Evolutionary conservation across 2,888 invertebrate genomes (phyloP), one percentile per base, ranked within the genome.

Genomic region (Latrodectus elegans): DNA sequence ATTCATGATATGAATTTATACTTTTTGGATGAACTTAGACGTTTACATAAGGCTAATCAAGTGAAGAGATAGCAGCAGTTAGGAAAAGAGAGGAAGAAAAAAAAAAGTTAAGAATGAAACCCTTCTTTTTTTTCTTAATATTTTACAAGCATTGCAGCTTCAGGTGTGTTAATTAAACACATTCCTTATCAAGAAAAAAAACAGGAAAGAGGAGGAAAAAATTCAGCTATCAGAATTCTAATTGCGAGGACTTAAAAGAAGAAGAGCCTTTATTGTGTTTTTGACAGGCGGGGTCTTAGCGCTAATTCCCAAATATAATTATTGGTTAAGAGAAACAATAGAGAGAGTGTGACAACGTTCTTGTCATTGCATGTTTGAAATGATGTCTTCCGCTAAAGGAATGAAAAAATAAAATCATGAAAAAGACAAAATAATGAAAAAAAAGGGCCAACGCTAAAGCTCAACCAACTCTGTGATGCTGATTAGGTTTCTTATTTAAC

Each of bases 111-210:
- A 67, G 51, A 55, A 72, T 53, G 68, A 79, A 79, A 80, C 73
- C 70, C 67, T 49, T 15, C 67, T 53, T 70, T 79, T 85, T 55
- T 70, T 79, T 85, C 76, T 86, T 87, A 81, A 77, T 87, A 81
- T 82, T 87, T 87, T 82, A 87, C 76, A 81, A 80, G 81, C 86
- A 75, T 81, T 81, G 81, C 86, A 75, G 76, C 81, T 87, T 87
- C 86, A 87, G 86, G 86, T 87, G 86, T 87, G 86, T 82, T 87
- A 87, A 87, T 87, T 87, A 87, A 87, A 87, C 81, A 87, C 86
- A 87, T 87, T 87, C 86, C 81, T 87, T 87, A 87, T 81, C 86
- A 87, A 85, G 73, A 53, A 78, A 74, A 55, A 67, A 81, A 81
- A 81, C 70, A 49, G 68, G 51, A 49, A 67, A 84, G 67, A 55